Evolutionary conservation across 2,797 vertebrate species (phyloP).

Genomic region (Hipposideros larvatus): DNA sequence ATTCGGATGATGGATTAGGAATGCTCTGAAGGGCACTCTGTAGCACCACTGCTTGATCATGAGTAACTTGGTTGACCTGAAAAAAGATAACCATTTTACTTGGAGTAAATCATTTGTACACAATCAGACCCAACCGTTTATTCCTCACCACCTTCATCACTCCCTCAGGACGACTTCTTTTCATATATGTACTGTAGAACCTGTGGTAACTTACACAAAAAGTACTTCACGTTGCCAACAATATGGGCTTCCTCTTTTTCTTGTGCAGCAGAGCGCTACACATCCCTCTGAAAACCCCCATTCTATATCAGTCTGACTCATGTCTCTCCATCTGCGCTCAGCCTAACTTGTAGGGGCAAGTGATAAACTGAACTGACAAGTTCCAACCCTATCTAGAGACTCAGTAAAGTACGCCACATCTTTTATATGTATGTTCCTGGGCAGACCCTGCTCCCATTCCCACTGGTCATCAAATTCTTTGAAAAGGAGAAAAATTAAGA

Average conservation of each 20-base stretch:
- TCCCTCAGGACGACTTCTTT: neutral
- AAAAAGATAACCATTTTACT: constrained; percentile 79
- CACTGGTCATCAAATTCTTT: constrained; percentile 15
- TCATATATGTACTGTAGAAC: neutral
- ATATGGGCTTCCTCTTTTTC: neutral
- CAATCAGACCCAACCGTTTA: neutral
- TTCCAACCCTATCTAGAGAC: constrained; percentile 14
- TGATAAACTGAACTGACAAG: constrained; percentile 23
- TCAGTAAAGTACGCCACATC: neutral
- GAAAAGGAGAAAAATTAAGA: constrained; percentile 54
- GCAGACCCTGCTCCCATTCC: neutral
- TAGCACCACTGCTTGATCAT: constrained; percentile 99
- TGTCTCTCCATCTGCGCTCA: neutral
- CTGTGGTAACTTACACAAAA: neutral
- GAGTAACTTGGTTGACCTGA: constrained; percentile 97
- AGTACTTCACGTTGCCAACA: neutral
- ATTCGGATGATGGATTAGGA: constrained; percentile 98
- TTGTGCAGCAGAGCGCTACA: neutral
- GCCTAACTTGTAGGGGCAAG: neutral
- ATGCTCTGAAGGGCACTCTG: constrained; percentile 99
- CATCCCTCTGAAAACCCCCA: neutral
- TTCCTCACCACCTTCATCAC: neutral
- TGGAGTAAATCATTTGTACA: constrained; percentile 26
- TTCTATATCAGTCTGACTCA: neutral
- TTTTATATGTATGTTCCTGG: neutral